These are phyloP conservation scores for Himalopsyche kuldschensis DNA, from an alignment of 2,888 invertebrate species.

Conservation along the genomic window DNA sequence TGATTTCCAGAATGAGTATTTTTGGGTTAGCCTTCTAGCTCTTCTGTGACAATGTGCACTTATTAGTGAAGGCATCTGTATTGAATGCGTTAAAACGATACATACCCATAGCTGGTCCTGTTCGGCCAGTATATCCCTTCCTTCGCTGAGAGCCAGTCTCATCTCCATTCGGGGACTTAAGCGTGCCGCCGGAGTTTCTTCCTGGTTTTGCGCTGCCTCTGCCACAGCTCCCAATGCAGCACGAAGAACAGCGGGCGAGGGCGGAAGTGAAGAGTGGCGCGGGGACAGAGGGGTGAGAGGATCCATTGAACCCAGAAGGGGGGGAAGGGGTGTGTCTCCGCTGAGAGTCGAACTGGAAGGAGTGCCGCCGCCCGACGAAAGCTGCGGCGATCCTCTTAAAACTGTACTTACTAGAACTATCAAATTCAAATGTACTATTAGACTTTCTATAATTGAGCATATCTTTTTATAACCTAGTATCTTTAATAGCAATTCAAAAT, in stretches of 20 bases:
- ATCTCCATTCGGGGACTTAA: slow-evolving; percentile 70
- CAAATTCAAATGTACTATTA: background rate
- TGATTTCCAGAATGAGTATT: no score
- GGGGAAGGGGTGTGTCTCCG: slow-evolving; percentile 14
- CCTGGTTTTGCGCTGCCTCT: slow-evolving; percentile 49
- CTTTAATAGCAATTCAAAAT: no score
- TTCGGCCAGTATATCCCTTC: slow-evolving; percentile 58
- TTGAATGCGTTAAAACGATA: no score
- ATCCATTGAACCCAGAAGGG: background rate
- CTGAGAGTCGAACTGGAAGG: slow-evolving; percentile 33
- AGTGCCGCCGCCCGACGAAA: slow-evolving; percentile 26
- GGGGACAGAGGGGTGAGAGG: slow-evolving; percentile 5
- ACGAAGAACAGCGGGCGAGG: background rate
- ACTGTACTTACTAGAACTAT: slow-evolving; percentile 17
- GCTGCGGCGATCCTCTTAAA: slow-evolving; percentile 36
- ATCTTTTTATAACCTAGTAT: no score
- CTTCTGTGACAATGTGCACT: no score
- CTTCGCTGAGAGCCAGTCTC: slow-evolving; percentile 63
- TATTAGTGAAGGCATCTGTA: no score
- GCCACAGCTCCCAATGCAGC: slow-evolving; percentile 11
- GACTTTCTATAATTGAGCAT: background rate
- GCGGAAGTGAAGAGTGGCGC: background rate
- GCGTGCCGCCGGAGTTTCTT: slow-evolving; percentile 41
- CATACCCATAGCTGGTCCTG: slow-evolving; percentile 53
- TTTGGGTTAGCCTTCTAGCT: no score